Conservation (phyloP, 2,888 invertebrate species). For the Drosophila stalkeri region DNA sequence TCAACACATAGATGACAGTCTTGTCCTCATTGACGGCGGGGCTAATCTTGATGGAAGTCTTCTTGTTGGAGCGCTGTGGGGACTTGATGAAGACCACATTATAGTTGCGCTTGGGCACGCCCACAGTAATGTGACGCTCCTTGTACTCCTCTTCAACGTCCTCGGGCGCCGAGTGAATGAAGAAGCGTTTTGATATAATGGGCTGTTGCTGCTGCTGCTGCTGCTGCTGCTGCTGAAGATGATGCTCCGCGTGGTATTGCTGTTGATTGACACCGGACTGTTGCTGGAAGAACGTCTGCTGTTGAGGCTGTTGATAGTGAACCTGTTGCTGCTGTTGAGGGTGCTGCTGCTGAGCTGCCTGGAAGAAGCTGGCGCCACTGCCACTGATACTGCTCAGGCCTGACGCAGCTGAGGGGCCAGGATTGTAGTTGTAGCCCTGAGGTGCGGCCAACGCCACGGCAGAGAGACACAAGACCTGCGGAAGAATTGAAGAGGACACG, state of each 20-base stretch:
- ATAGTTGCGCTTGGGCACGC: slow-evolving; percentile 84
- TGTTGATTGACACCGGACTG: slow-evolving; percentile 45
- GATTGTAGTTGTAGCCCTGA: slow-evolving; percentile 84
- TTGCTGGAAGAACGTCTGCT: slow-evolving; percentile 62
- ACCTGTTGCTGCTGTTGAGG: slow-evolving; percentile 27
- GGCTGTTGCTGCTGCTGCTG: slow-evolving; percentile 72
- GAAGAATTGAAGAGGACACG: not conserved
- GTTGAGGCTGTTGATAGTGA: slow-evolving; percentile 38
- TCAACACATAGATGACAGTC: slow-evolving; percentile 85
- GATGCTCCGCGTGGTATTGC: slow-evolving; percentile 52
- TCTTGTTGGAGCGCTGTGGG: slow-evolving; percentile 79
- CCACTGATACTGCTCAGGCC: slow-evolving; percentile 53
- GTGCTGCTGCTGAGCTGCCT: slow-evolving; percentile 57
- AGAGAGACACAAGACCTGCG: slow-evolving; percentile 81
- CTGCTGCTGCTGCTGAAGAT: slow-evolving; percentile 59
- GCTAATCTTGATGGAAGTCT: slow-evolving; percentile 82
- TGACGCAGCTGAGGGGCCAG: slow-evolving; percentile 56
- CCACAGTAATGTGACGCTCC: slow-evolving; percentile 83
- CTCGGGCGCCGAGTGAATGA: slow-evolving; percentile 85
- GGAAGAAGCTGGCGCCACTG: slow-evolving; percentile 48
- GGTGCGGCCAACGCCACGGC: slow-evolving; percentile 82
- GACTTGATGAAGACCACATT: slow-evolving; percentile 85
- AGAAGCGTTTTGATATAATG: slow-evolving; percentile 84
- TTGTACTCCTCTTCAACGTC: slow-evolving; percentile 82
- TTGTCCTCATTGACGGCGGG: slow-evolving; percentile 84